Percentiles rank a stretch among this genome's conserved stretches.
phyloP scores from a whole-genome alignment of 2,797 vertebrate genomes.

The Chiroxiphia lanceolata region DNA sequence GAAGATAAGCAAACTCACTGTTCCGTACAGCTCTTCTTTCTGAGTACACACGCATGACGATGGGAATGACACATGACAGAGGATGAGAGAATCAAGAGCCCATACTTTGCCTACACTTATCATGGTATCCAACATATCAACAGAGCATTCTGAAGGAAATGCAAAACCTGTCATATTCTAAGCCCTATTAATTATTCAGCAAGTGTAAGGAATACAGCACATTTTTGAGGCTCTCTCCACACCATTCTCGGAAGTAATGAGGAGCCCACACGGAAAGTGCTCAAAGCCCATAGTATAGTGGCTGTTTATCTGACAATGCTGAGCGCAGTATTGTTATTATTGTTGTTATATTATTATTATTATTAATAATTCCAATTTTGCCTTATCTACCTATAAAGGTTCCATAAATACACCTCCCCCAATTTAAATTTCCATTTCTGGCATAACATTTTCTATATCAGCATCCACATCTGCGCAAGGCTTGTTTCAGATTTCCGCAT shows the following conservation, averaged over 20 bases:
- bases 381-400: background rate
- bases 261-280: slow-evolving; percentile 23
- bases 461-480: background rate
- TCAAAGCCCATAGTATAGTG: background rate
- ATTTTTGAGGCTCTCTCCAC: slow-evolving; percentile 31
- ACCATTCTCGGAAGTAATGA: slow-evolving; percentile 8
- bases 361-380: background rate
- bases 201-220: slow-evolving; percentile 43
- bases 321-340: background rate
- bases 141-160: slow-evolving; percentile 28
- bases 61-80: slow-evolving; percentile 22
- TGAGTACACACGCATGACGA: background rate
- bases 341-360: background rate
- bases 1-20: background rate
- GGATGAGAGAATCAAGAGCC: background rate
- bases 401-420: background rate
- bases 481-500: background rate
- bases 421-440: slow-evolving; percentile 16
- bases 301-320: background rate
- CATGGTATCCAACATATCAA: background rate
- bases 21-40: background rate
- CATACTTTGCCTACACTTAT: background rate
- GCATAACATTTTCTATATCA: background rate
- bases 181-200: slow-evolving; percentile 33
- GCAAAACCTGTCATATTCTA: slow-evolving; percentile 25